Evolutionary conservation across 2,888 invertebrate genomes (phyloP), one percentile per base, ranked within the genome.

Genomic region (Minunthozetes semirufus): DNA sequence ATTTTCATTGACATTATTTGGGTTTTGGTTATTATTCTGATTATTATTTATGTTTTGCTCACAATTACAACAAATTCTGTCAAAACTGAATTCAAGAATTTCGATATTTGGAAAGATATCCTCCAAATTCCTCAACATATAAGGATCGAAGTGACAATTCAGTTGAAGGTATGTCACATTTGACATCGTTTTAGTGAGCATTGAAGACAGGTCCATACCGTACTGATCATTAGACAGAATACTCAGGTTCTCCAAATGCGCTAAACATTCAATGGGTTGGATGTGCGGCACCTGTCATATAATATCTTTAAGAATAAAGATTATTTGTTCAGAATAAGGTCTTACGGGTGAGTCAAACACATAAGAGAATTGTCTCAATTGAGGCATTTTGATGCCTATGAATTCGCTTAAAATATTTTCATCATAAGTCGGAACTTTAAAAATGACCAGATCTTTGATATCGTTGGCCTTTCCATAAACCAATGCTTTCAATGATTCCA

Each of bases 381-480:
- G 29, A 61, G 27, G 8, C 61, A 61, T 61, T 61, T 61, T 61
- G 6, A 61, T 19, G 61, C 61, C n/a, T 22, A 61, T 61, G 25
- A 61, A 61, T 61, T 61, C 61, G 6, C 5, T 9, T 61, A 61
- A 61, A 61, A 61, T 61, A 61, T 61, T 61, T 61, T 61, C 61
- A 15, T 61, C 61, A 61, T 61, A 61, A 61, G 61, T 61, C 61
- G 61, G 61, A 3, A 61, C 27, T 17, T 61, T 61, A 29, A 9
- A 17, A 5, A 61, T n/a, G 5, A 61, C 29, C 5, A 61, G 17
- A 8, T 61, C 61, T 17, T 1, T 5, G 15, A 61, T 61, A 29
- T 61, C 15, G 15, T 11, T 29, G 15, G 15, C 61, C 27, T 61
- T 61, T 15, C 61, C 61, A 17, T 61, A 29, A 15, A 61, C 61